These are phyloP conservation scores for Hemiprocne comata DNA, from an alignment of 2,113 vertebrate genomes.

Conservation along the genomic window DNA sequence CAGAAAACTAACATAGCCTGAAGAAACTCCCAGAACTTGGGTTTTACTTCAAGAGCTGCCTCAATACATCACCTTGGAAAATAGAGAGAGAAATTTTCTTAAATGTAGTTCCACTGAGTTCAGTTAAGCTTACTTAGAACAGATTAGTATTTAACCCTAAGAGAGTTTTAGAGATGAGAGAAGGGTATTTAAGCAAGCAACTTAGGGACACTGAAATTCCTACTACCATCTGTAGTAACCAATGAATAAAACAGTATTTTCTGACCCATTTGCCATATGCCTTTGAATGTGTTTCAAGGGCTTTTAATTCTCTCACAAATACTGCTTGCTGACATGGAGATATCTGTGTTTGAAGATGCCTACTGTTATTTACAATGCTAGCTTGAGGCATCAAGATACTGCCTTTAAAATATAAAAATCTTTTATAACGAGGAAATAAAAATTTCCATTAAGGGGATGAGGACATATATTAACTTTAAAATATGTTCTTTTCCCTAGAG, in stretches of 20 bases:
- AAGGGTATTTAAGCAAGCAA: not conserved
- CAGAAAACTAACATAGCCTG: not conserved
- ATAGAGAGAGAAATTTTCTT: not conserved
- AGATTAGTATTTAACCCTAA: not conserved
- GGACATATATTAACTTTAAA: not conserved
- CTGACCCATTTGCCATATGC: not conserved
- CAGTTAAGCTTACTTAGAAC: not conserved
- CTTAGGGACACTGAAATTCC: not conserved
- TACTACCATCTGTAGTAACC: not conserved
- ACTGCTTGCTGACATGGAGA: slow-evolving; percentile 16
- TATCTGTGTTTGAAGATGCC: not conserved
- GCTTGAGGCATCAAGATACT: not conserved
- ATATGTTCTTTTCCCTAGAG: not conserved
- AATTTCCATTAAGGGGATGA: not conserved
- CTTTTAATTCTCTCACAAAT: slow-evolving; percentile 16
- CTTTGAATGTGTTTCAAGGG: not conserved
- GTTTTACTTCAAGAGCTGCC: not conserved
- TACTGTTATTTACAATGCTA: not conserved
- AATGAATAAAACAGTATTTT: not conserved
- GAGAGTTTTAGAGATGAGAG: not conserved
- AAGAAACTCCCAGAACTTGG: not conserved
- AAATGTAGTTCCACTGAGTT: not conserved
- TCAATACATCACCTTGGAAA: not conserved
- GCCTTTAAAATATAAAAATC: not conserved
- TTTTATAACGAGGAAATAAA: not conserved